These are phyloP conservation scores for Dione vanillae DNA, from an alignment of 2,888 invertebrate genomes.

Conservation along the genomic window DNA sequence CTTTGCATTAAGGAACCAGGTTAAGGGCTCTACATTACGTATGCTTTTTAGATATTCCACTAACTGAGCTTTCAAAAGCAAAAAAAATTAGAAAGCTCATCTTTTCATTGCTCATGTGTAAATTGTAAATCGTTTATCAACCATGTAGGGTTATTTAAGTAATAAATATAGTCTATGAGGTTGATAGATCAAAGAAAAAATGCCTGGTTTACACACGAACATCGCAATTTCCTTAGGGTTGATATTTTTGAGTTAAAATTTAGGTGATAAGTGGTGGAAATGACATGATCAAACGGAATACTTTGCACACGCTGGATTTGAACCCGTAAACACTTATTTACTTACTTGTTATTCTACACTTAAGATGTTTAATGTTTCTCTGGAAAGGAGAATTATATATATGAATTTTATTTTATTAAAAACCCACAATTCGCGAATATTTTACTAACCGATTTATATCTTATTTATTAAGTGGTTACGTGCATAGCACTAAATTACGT, in stretches of 20 bases:
- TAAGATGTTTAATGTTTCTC: too few relatives aligned
- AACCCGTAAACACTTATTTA: neutral
- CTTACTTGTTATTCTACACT: too few relatives aligned
- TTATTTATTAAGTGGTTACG: neutral
- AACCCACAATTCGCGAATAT: too few relatives aligned
- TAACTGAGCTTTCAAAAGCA: conserved; percentile 33
- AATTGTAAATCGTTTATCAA: conserved; percentile 19
- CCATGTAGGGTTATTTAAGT: too few relatives aligned
- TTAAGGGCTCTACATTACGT: conserved; percentile 42
- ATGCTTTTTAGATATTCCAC: conserved; percentile 36
- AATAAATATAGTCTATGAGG: neutral
- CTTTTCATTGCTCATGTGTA: conserved; percentile 12
- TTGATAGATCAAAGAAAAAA: conserved; percentile 12
- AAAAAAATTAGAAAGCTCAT: conserved; percentile 10
- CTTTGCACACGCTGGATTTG: neutral
- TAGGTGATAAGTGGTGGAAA: neutral
- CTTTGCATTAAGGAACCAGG: conserved; percentile 30
- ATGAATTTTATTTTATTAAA: too few relatives aligned
- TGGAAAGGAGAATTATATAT: too few relatives aligned
- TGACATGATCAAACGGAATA: neutral
- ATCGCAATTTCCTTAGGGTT: neutral
- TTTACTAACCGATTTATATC: neutral
- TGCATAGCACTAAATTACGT: neutral
- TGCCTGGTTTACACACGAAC: neutral
- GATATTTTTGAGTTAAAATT: neutral